Percentiles rank a stretch among this genome's conserved stretches.
Evolutionary conservation across 2,888 invertebrate genomes (phyloP).

Genomic region (Galerucella nymphaeae): DNA sequence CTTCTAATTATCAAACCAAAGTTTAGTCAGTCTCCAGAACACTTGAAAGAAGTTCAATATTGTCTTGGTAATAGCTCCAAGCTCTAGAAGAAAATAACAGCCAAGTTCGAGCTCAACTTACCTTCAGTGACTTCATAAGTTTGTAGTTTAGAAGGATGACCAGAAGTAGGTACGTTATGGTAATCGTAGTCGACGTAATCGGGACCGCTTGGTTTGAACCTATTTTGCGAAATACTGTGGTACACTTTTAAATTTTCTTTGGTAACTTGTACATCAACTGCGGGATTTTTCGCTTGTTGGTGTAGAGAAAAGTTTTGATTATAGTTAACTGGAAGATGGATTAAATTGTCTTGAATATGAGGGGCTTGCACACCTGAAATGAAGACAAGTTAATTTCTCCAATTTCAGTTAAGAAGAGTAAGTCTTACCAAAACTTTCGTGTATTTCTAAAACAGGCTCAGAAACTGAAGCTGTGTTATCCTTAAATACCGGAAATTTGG

Average conservation of each 20-base stretch:
- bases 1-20: no score
- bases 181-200: constrained; percentile 54
- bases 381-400: no score
- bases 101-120: constrained; percentile 15
- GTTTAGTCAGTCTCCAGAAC: no score
- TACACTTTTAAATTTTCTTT: constrained; percentile 63
- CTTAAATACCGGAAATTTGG: constrained; percentile 45
- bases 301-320: constrained; percentile 53
- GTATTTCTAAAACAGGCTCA: constrained; percentile 41
- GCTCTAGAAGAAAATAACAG: no score
- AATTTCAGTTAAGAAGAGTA: no score
- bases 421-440: constrained; percentile 42
- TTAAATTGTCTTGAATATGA: constrained; percentile 55
- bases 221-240: constrained; percentile 56
- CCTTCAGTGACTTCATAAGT: constrained; percentile 64
- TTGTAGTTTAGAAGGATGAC: constrained; percentile 52
- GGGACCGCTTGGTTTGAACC: constrained; percentile 49
- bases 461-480: constrained; percentile 46
- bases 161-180: constrained; percentile 45
- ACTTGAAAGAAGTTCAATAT: no score
- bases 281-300: constrained; percentile 44
- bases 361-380: constrained; percentile 36
- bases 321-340: constrained; percentile 60
- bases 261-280: constrained; percentile 61
- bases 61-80: not conserved